Conservation (phyloP, 2,888 invertebrate genomes). For the Yponomeuta plumbellus region DNA sequence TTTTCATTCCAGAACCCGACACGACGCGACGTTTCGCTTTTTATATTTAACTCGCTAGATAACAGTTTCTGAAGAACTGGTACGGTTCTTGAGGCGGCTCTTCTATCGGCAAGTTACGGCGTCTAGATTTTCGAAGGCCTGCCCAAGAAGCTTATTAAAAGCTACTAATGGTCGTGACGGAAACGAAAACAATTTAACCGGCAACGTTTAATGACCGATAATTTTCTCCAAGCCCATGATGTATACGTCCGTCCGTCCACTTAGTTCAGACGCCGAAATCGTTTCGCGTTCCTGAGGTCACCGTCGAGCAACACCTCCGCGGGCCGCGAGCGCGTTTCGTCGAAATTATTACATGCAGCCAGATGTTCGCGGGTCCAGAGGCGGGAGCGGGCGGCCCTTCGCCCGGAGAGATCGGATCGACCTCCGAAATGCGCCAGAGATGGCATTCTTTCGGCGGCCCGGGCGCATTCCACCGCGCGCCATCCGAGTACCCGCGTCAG, state of each 20-base stretch:
- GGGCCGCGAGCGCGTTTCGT: constrained; percentile 70
- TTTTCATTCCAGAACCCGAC: constrained; percentile 50
- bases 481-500: constrained; percentile 70
- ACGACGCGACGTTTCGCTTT: constrained; percentile 36
- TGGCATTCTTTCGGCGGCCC: constrained; percentile 77
- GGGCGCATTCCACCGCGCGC: constrained; percentile 75
- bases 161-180: constrained; percentile 6
- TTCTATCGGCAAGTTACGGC: constrained; percentile 3
- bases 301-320: constrained; percentile 48
- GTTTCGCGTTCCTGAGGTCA: constrained; percentile 37
- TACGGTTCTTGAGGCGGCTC: not conserved
- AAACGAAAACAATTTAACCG: constrained; percentile 5
- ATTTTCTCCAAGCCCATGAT: constrained; percentile 7
- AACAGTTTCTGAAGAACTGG: constrained; percentile 16
- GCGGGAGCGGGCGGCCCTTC: constrained; percentile 67
- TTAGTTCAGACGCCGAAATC: constrained; percentile 9
- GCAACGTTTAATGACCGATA: constrained; percentile 10
- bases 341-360: constrained; percentile 69
- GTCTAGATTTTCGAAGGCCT: constrained; percentile 6
- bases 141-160: constrained; percentile 1
- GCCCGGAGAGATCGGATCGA: constrained; percentile 75
- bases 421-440: constrained; percentile 77
- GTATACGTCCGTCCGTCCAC: constrained; percentile 4
- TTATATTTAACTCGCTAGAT: constrained; percentile 43
- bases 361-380: constrained; percentile 65